Percentiles rank a stretch among this genome's conserved stretches.
phyloP scores from a whole-genome alignment of 2,888 invertebrate species.

The Schizotus pectinicornis region DNA sequence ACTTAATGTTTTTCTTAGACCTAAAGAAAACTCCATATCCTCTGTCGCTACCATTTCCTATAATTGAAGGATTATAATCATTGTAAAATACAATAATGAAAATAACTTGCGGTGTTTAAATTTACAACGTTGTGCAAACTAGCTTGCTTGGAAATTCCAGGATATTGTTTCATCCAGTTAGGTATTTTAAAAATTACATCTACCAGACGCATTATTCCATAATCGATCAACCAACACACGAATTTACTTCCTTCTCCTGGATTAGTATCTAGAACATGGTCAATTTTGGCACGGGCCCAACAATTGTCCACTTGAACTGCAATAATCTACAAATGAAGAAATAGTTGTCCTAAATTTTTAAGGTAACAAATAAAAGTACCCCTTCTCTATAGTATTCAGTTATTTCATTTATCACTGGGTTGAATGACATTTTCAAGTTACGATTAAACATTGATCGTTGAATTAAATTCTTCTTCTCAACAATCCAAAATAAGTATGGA shows the following conservation, averaged over 20 bases:
- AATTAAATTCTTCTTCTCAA: slow-evolving; percentile 11
- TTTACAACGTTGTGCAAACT: slow-evolving; percentile 33
- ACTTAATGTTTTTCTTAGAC: slow-evolving; percentile 3
- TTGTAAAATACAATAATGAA: neutral
- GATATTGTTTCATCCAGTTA: slow-evolving; percentile 11
- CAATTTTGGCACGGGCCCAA: slow-evolving; percentile 14
- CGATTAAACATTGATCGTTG: neutral
- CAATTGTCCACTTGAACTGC: slow-evolving; percentile 6
- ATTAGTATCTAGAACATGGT: neutral
- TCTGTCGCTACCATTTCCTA: slow-evolving; percentile 10
- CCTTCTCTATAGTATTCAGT: neutral
- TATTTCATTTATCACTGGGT: neutral
- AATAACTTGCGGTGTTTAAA: slow-evolving; percentile 25
- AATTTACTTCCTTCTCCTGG: slow-evolving; percentile 4
- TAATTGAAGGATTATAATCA: neutral
- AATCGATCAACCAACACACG: slow-evolving; percentile 37
- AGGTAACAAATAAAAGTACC: neutral
- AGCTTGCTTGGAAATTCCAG: slow-evolving; percentile 31
- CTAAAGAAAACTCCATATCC: slow-evolving; percentile 5
- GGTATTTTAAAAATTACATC: slow-evolving; percentile 30
- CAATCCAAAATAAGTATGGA: slow-evolving; percentile 21
- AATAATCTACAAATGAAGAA: neutral
- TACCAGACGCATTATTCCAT: slow-evolving; percentile 25
- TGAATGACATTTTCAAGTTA: neutral
- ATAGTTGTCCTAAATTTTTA: too few relatives aligned